A percentile compares a stretch with the other conserved stretches of the same genome.
phyloP scores from a whole-genome alignment of 2,797 vertebrate genomes.

The Euthynnus affinis region DNA sequence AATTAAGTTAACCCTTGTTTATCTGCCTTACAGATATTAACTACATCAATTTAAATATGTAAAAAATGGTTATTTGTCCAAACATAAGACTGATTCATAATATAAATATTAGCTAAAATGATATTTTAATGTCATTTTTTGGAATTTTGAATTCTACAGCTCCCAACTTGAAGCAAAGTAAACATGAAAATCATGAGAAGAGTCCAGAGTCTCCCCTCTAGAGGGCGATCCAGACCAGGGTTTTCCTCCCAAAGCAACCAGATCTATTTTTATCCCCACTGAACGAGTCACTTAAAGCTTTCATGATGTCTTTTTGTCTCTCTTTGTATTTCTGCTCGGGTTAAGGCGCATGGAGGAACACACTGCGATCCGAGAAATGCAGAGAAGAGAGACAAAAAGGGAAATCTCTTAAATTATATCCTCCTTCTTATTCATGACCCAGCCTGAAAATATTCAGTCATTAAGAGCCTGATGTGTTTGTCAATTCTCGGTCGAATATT shows the following conservation, averaged over 20 bases:
- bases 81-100: background rate
- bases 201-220: slow-evolving; percentile 63
- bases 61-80: background rate
- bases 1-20: background rate
- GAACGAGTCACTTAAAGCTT: slow-evolving; percentile 72
- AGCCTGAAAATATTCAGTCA: background rate
- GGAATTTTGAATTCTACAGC: background rate
- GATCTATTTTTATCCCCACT: slow-evolving; percentile 78
- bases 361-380: slow-evolving; percentile 11
- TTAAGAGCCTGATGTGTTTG: background rate
- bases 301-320: slow-evolving; percentile 71
- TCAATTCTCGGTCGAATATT: slow-evolving; percentile 7
- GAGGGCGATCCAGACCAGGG: slow-evolving; percentile 71
- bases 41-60: background rate
- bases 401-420: background rate
- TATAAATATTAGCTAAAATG: background rate
- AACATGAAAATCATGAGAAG: background rate
- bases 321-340: slow-evolving; percentile 61
- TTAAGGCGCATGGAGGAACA: slow-evolving; percentile 37
- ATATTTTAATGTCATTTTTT: background rate
- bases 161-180: background rate
- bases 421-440: background rate
- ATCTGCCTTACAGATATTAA: background rate
- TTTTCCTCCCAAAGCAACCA: slow-evolving; percentile 60
- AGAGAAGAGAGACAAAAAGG: background rate